These are phyloP conservation scores for Natator depressus DNA, from an alignment of 2,113 vertebrate genomes.

Conservation along the genomic window DNA sequence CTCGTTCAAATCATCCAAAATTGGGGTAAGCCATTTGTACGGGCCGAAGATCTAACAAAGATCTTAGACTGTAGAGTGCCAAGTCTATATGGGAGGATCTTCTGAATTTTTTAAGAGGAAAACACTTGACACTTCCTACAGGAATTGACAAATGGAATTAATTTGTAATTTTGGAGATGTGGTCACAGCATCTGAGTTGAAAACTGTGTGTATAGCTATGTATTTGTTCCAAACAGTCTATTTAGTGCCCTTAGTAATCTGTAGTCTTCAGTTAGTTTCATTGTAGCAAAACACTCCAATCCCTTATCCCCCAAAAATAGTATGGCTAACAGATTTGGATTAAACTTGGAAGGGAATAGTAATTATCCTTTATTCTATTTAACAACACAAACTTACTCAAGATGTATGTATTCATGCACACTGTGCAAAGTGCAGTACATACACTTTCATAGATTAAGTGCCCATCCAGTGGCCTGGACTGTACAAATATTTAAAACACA, in stretches of 20 bases:
- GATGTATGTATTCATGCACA: neutral
- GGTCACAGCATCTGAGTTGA: neutral
- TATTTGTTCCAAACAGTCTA: neutral
- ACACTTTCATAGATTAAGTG: neutral
- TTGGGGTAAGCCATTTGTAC: constrained; percentile 85
- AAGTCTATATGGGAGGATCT: neutral
- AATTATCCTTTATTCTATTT: neutral
- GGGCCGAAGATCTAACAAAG: neutral
- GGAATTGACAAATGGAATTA: neutral
- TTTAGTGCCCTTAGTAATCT: neutral
- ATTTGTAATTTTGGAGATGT: neutral
- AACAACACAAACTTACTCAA: neutral
- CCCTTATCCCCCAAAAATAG: neutral
- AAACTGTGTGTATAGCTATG: neutral
- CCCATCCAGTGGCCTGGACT: neutral
- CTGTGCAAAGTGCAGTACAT: neutral
- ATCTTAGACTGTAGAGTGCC: neutral
- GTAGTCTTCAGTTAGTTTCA: neutral
- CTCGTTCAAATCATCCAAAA: constrained; percentile 92
- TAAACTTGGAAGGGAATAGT: neutral
- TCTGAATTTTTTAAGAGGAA: neutral
- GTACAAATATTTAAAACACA: neutral
- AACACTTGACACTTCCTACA: neutral
- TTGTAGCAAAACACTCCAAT: neutral
- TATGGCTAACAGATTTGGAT: neutral